A percentile compares a stretch with the other conserved stretches of the same genome.
Evolutionary conservation across 2,888 invertebrate species (phyloP).

Genomic region (Diarsia rubi): DNA sequence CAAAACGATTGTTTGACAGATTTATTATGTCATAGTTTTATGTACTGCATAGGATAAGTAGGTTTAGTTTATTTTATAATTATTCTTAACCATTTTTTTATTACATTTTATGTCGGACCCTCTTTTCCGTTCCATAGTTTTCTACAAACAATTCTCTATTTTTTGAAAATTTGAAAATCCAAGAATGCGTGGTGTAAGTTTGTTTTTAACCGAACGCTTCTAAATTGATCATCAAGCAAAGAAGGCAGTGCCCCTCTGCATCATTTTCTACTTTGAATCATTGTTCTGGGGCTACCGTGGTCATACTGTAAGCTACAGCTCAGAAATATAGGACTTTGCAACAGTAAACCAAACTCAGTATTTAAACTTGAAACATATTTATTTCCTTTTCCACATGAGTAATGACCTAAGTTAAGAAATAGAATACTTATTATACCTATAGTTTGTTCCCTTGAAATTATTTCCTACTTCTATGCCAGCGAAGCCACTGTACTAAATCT

Average conservation of each 20-base stretch:
- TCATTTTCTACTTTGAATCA: neutral
- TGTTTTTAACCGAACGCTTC: neutral
- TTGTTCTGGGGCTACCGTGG: neutral
- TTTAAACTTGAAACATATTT: too few species aligned
- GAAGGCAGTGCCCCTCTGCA: neutral
- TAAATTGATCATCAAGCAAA: neutral
- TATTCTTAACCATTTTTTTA: constrained; percentile 53
- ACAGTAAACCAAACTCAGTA: too few species aligned
- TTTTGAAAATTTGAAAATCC: constrained; percentile 25
- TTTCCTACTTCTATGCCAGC: neutral
- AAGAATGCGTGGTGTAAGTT: constrained; percentile 74
- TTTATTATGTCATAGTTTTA: constrained; percentile 27
- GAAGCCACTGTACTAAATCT: neutral
- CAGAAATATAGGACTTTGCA: too few species aligned
- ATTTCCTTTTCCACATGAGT: too few species aligned
- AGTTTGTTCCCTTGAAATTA: neutral
- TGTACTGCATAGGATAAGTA: constrained; percentile 61
- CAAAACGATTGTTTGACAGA: constrained; percentile 31
- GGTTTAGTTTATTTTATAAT: constrained; percentile 56
- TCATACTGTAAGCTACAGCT: too few species aligned
- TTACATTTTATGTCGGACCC: constrained; percentile 38
- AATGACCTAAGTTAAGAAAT: neutral
- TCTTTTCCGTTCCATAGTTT: constrained; percentile 9
- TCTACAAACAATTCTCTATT: constrained; percentile 20
- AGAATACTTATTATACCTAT: too few species aligned